Evolutionary conservation across 2,797 vertebrate genomes (phyloP), one percentile per base, ranked within the genome.

Genomic region (Hydrocynus forskahlii): DNA sequence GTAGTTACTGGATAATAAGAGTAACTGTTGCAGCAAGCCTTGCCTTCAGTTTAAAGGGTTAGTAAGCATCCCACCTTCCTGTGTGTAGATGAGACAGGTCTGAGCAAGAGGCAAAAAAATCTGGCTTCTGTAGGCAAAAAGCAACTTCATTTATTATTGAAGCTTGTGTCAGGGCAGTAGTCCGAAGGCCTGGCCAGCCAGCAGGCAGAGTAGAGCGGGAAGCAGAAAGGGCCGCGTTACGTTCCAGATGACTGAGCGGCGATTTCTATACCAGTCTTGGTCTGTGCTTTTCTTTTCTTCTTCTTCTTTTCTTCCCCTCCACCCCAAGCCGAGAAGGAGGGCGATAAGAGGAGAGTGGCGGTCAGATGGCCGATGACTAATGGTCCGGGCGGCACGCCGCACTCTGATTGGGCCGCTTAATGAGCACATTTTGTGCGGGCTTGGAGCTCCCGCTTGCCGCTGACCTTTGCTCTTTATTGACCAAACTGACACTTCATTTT

Each of bases 401-500:
- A 43, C 88, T 92, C 83, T 95, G 96, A 97, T 97, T 97, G 97
- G 96, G 92, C 83, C 94, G 92, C 94, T 96, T 98, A 98, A 97
- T 96, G 96, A 98, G 95, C 93, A 95, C 90, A 95, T 96, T 97
- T 96, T 87, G 92, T 94, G 92, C 93, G 74, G 91, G 92, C 94
- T 97, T 96, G 93, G 93, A 95, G 93, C 95, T 95, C 93, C 93
- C 89, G 94, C 93, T 94, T 93, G 91, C 95, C 48, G 92, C 92
- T 95, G 96, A 96, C 96, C 97, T 97, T 96, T 97, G 95, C 90
- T 96, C 96, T 97, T 95, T 97, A 96, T 97, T 97, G 97, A 97
- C 96, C 95, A 91, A 96, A 96, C 93, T 95, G 96, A 97, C 96
- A 97, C 96, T 96, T 98, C 95, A 97, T 98, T 98, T 99, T 97